Conservation (phyloP, 2,888 invertebrate species). For the Xanthia togata region DNA sequence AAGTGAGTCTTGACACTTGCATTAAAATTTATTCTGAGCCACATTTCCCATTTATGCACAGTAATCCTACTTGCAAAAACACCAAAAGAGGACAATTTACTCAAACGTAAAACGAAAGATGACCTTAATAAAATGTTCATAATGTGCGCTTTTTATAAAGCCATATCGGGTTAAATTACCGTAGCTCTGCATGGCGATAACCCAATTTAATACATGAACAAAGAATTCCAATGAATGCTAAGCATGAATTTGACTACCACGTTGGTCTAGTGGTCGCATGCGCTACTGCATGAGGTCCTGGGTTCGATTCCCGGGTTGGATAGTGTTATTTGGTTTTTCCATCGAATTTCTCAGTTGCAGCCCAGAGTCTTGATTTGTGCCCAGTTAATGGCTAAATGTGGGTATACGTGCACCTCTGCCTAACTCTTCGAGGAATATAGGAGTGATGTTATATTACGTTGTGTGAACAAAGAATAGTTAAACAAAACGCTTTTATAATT, state of each 20-base stretch:
- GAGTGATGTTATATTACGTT: neutral
- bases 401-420: neutral
- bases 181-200: constrained; percentile 37
- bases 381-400: too few relatives aligned
- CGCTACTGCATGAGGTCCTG: too few relatives aligned
- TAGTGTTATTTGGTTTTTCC: too few relatives aligned
- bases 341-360: too few relatives aligned
- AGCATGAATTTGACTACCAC: too few relatives aligned
- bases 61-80: constrained; percentile 1
- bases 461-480: neutral
- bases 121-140: constrained; percentile 2
- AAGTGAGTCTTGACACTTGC: neutral
- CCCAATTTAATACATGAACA: constrained; percentile 35
- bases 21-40: neutral
- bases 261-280: too few relatives aligned
- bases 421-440: neutral
- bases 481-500: constrained; percentile 20
- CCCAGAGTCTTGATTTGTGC: too few relatives aligned
- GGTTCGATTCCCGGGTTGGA: too few relatives aligned
- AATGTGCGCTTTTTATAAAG: constrained; percentile 1
- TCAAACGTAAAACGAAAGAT: constrained; percentile 17
- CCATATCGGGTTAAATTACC: constrained; percentile 32
- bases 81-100: neutral
- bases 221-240: neutral
- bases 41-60: neutral